phyloP scores from a whole-genome alignment of 2,797 vertebrate genomes.

The Semotilus atromaculatus region DNA sequence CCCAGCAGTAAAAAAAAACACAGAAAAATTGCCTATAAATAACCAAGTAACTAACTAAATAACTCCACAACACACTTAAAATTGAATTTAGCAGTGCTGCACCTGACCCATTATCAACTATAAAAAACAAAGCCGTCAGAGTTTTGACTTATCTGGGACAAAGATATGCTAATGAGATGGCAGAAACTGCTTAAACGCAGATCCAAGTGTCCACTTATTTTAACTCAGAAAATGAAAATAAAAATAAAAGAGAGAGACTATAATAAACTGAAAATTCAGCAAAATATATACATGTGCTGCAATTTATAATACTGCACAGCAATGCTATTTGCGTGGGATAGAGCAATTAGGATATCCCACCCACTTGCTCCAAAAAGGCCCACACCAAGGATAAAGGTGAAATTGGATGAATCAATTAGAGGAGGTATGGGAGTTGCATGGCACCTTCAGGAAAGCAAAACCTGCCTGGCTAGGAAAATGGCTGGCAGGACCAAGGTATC shows the following conservation, averaged over 20 bases:
- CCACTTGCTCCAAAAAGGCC: conserved; percentile 24
- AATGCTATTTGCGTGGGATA: conserved; percentile 26
- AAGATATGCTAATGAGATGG: conserved; percentile 58
- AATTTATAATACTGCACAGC: background rate
- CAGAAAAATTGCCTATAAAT: conserved; percentile 42
- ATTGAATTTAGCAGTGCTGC: conserved; percentile 28
- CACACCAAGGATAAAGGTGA: conserved; percentile 25
- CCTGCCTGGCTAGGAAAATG: conserved; percentile 68
- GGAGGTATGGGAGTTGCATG: conserved; percentile 23
- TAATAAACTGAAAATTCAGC: conserved; percentile 2
- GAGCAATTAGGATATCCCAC: conserved; percentile 29
- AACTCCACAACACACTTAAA: conserved; percentile 31
- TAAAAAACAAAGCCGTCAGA: conserved; percentile 44
- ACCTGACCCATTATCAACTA: conserved; percentile 39
- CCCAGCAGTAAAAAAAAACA: conserved; percentile 25
- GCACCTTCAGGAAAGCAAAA: conserved; percentile 59
- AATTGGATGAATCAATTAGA: conserved; percentile 46
- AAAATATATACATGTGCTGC: background rate
- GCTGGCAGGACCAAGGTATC: conserved; percentile 64
- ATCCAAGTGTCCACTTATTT: conserved; percentile 19
- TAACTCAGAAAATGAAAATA: conserved; percentile 16
- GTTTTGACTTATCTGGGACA: conserved; percentile 72
- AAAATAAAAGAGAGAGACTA: background rate
- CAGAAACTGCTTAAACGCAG: conserved; percentile 31
- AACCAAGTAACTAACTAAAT: conserved; percentile 34